These are phyloP conservation scores for Campoletis sonorensis DNA, from an alignment of 1,140 invertebrate species.

Conservation along the genomic window DNA sequence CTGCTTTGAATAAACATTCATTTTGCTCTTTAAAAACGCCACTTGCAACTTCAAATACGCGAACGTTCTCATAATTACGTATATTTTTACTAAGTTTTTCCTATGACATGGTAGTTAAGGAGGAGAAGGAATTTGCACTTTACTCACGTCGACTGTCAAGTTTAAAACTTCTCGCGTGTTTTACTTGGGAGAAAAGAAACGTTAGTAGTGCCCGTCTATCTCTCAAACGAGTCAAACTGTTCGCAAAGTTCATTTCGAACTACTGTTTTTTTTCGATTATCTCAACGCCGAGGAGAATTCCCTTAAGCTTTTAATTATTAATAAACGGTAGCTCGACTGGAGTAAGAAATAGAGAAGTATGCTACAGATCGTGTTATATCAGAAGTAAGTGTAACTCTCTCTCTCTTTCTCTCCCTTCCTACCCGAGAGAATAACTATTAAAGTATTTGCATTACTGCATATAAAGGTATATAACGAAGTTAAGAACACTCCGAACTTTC, in stretches of 20 bases:
- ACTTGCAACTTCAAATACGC: too few species aligned
- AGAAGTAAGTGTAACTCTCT: neutral
- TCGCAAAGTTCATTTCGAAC: neutral
- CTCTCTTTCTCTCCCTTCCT: neutral
- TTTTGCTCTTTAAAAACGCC: too few species aligned
- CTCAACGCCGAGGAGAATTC: neutral
- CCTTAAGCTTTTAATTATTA: neutral
- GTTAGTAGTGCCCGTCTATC: neutral
- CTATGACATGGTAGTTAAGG: too few species aligned
- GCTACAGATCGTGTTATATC: neutral
- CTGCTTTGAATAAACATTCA: too few species aligned
- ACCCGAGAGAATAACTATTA: neutral
- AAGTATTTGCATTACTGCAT: neutral
- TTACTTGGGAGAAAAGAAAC: neutral
- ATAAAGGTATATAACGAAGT: neutral
- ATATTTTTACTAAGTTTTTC: too few species aligned
- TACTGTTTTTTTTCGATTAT: slow-evolving; percentile 24
- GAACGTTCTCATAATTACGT: too few species aligned
- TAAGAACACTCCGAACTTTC: neutral
- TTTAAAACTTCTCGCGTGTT: neutral
- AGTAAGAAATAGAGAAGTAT: neutral
- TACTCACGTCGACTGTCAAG: neutral
- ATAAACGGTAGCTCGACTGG: neutral
- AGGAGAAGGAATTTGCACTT: neutral
- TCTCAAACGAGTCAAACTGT: slow-evolving; percentile 1